These are phyloP conservation scores for Plutomurus gul DNA, from an alignment of 1,140 invertebrate species.

Conservation along the genomic window DNA sequence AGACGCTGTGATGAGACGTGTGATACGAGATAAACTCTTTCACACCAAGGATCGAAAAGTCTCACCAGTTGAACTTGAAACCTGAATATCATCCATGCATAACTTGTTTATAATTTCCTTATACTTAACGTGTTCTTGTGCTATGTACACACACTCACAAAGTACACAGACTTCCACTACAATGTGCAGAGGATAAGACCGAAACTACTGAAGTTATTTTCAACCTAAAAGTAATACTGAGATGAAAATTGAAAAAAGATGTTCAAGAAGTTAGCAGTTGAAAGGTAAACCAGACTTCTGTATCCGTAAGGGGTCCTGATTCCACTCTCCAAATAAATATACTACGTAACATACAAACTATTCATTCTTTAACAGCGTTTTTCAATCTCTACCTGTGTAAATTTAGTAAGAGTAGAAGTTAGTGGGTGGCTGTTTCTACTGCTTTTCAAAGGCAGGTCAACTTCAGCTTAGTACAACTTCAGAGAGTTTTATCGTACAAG, in stretches of 20 bases:
- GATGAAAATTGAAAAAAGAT: slow-evolving; percentile 8
- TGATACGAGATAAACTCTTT: slow-evolving; percentile 20
- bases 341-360: too few species aligned
- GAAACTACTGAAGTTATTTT: too few species aligned
- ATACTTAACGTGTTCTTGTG: not conserved
- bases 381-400: too few species aligned
- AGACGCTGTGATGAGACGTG: slow-evolving; percentile 2
- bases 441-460: slow-evolving; percentile 1
- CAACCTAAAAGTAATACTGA: too few species aligned
- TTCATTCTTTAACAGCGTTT: too few species aligned
- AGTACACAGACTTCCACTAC: too few species aligned
- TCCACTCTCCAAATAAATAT: not conserved
- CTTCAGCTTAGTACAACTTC: too few species aligned
- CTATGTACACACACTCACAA: not conserved
- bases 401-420: too few species aligned
- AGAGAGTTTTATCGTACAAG: not conserved
- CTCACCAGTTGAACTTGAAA: not conserved
- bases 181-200: too few species aligned
- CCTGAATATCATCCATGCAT: slow-evolving; percentile 14
- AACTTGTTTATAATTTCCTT: not conserved
- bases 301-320: slow-evolving; percentile 11
- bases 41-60: slow-evolving; percentile 23
- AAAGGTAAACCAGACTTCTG: slow-evolving; percentile 6
- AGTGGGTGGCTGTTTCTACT: not conserved
- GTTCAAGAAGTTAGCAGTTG: slow-evolving; percentile 23